phyloP scores from a whole-genome alignment of 2,797 vertebrate species.

The Helostoma temminkii region DNA sequence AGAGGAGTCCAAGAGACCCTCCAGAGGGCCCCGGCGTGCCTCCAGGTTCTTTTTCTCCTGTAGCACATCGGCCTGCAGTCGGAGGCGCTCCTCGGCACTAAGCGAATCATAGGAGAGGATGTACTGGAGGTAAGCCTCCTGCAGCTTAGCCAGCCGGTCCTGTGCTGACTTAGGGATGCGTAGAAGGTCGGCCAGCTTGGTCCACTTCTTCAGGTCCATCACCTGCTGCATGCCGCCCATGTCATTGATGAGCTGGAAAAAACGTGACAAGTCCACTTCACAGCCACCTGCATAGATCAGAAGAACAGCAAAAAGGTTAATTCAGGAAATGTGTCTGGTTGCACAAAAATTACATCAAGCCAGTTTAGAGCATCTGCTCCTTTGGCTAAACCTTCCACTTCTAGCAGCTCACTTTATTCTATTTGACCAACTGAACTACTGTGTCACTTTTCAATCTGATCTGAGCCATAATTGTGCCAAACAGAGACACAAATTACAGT shows the following conservation, averaged over 20 bases:
- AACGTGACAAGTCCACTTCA: conserved; percentile 98
- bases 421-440: conserved; percentile 36
- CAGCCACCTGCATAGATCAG: conserved; percentile 89
- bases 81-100: conserved; percentile 90
- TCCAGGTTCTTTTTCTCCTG: conserved; percentile 95
- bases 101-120: conserved; percentile 98
- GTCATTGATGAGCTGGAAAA: conserved; percentile 98
- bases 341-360: conserved; percentile 7
- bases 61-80: conserved; percentile 93
- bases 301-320: conserved; percentile 45
- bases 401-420: too few species aligned
- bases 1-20: conserved; percentile 91
- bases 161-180: conserved; percentile 98
- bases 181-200: conserved; percentile 96
- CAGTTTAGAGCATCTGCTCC: conserved; percentile 46
- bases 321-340: neutral
- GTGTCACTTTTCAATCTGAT: conserved; percentile 50
- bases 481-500: conserved; percentile 51
- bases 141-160: conserved; percentile 98
- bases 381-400: conserved; percentile 30
- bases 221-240: conserved; percentile 99
- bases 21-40: conserved; percentile 93
- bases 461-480: conserved; percentile 38
- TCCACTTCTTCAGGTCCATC: conserved; percentile 99
- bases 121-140: conserved; percentile 99